Evolutionary conservation across 64 coral and sea anemone genomes (phyloP), one percentile per base, ranked within the genome.

Genomic region (Hydrozoanthus tunicans): DNA sequence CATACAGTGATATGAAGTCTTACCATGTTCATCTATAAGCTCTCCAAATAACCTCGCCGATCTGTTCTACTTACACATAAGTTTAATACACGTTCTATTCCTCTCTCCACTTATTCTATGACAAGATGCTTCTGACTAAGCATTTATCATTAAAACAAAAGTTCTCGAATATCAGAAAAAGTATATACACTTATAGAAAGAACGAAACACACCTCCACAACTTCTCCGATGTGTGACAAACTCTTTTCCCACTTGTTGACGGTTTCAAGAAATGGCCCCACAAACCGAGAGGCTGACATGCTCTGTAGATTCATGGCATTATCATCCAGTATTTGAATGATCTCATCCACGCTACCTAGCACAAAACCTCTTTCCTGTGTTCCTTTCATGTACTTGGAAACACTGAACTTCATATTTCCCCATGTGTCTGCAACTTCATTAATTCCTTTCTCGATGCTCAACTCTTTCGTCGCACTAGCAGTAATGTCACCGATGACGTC

Each of bases 171-270:
- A 23, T 23, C n/a, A 20, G 6, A 70, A 70, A 70, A 70, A 6
- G 6, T 23, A 15, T 7, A 26, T 32, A 9, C 26, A 73, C 13
- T 76, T 12, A 11, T 8, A 12, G 9, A 1, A 10, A 11, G 11
- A 4, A 52, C 7, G 0, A 83, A 13, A 74, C 93, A 56, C 53
- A 98, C 96, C 97, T 99, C 97, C 0, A 99, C 97, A 23, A 99
- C 97, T 43, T 99, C 97, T 59, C 91, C 97, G 52, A 99, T 99
- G 73, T 99, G 97, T 1, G 97, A 99, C 57, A 99, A 86, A 66
- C 97, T 99, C 57, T 99, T 99, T 81, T 99, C 97, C 97, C 97
- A 99, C 63, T 99, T 99, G 90, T 99, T 99, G 3, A 99, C 97
- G 23, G 94, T 99, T 76, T 98, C 97, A 25, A 99, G 85, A 75